Conservation (phyloP, 2,888 invertebrate genomes). For the Malthinus flaveolus region DNA sequence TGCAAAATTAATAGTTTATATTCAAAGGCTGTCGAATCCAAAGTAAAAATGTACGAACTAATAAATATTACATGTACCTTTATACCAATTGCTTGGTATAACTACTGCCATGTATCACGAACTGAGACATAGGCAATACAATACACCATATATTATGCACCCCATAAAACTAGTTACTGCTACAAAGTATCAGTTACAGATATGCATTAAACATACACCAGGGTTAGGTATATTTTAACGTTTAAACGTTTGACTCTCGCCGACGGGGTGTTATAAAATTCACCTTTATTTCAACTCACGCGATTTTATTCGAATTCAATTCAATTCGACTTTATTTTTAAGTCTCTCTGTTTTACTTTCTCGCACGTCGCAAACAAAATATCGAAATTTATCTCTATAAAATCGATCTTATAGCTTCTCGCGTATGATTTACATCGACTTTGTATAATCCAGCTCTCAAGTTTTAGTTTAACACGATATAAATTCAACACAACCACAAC, state of each 20-base stretch:
- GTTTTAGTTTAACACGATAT: conserved; percentile 1
- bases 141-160: conserved; percentile 52
- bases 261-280: conserved; percentile 49
- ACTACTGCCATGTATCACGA: conserved; percentile 51
- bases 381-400: too few species aligned
- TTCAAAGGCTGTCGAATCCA: conserved; percentile 18
- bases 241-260: conserved; percentile 43
- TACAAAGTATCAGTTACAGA: conserved; percentile 40
- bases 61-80: conserved; percentile 46
- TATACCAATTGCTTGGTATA: conserved; percentile 49
- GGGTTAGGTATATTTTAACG: conserved; percentile 41
- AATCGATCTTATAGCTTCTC: background rate
- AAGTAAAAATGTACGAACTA: conserved; percentile 35
- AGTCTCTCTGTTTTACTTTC: conserved; percentile 15
- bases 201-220: conserved; percentile 37
- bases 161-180: conserved; percentile 52
- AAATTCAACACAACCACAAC: background rate
- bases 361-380: conserved; percentile 13
- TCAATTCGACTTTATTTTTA: conserved; percentile 11
- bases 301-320: conserved; percentile 51
- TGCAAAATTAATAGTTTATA: conserved; percentile 14
- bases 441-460: background rate
- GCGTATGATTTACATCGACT: conserved; percentile 3
- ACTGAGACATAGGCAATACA: conserved; percentile 49
- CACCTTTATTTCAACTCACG: conserved; percentile 45